Evolutionary conservation across 2,888 invertebrate genomes (phyloP).

Genomic region (Cheilosia impressa): DNA sequence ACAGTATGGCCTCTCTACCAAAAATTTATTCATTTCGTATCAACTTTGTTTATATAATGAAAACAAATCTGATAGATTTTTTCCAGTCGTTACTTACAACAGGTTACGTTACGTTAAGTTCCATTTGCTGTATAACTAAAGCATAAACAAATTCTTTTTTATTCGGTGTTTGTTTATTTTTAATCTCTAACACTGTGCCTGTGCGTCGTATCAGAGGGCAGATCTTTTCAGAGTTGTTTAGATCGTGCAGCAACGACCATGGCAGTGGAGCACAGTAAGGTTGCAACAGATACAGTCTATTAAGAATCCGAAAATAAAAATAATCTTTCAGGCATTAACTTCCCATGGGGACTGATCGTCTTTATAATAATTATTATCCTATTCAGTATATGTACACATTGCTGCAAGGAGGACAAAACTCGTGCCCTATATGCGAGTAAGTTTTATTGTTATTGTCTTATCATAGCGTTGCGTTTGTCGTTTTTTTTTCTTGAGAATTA

Average conservation of each 20-base stretch:
- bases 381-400: slow-evolving; percentile 32
- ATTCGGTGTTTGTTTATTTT: slow-evolving; percentile 4
- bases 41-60: no score
- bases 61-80: no score
- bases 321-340: slow-evolving; percentile 21
- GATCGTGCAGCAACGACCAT: background rate
- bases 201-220: background rate
- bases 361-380: slow-evolving; percentile 35
- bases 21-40: no score
- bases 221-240: background rate
- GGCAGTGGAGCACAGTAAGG: slow-evolving; percentile 31
- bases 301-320: slow-evolving; percentile 7
- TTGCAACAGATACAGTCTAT: background rate
- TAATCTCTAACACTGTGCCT: slow-evolving; percentile 8
- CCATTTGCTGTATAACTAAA: background rate
- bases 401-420: slow-evolving; percentile 7
- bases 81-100: no score
- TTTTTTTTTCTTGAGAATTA: background rate
- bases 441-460: slow-evolving; percentile 14
- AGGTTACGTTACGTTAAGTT: no score
- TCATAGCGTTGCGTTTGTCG: background rate
- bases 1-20: no score
- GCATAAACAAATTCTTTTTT: slow-evolving; percentile 6
- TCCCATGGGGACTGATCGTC: slow-evolving; percentile 37
- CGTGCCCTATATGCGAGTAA: slow-evolving; percentile 48